Evolutionary conservation across 2,888 invertebrate genomes (phyloP).

Genomic region (Xiphydria camelus): DNA sequence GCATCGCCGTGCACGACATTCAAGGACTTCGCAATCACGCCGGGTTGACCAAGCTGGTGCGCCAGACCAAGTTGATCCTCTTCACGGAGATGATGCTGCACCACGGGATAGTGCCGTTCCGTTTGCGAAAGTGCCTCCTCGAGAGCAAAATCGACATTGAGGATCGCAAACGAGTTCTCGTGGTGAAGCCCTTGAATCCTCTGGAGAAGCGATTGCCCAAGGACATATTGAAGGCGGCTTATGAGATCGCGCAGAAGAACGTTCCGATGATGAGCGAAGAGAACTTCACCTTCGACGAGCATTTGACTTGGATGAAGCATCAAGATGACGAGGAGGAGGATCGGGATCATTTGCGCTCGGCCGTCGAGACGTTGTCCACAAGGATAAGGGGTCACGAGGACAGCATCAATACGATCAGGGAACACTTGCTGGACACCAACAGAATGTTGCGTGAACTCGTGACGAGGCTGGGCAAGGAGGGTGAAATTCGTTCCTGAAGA

Average conservation of each 20-base stretch:
- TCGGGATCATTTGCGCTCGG: constrained; percentile 29
- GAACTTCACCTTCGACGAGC: constrained; percentile 27
- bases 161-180: constrained; percentile 54
- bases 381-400: constrained; percentile 43
- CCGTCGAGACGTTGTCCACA: constrained; percentile 36
- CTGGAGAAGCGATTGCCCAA: constrained; percentile 57
- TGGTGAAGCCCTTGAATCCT: constrained; percentile 59
- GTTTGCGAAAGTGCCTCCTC: constrained; percentile 53
- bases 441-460: constrained; percentile 41
- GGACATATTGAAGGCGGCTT: constrained; percentile 56
- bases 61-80: constrained; percentile 59
- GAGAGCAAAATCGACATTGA: constrained; percentile 55
- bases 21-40: constrained; percentile 59
- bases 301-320: constrained; percentile 36
- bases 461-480: constrained; percentile 16
- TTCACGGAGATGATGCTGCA: constrained; percentile 59
- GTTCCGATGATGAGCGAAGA: constrained; percentile 39
- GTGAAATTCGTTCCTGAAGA: background rate
- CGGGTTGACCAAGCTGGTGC: constrained; percentile 57
- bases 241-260: constrained; percentile 56
- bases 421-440: constrained; percentile 44
- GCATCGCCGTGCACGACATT: constrained; percentile 57
- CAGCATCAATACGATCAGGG: constrained; percentile 40
- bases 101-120: constrained; percentile 53
- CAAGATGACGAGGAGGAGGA: constrained; percentile 30